Percentiles rank a stretch among this genome's conserved stretches.
These are phyloP conservation scores for Watsonalla cultraria DNA, from an alignment of 2,888 invertebrate species.

Conservation along the genomic window DNA sequence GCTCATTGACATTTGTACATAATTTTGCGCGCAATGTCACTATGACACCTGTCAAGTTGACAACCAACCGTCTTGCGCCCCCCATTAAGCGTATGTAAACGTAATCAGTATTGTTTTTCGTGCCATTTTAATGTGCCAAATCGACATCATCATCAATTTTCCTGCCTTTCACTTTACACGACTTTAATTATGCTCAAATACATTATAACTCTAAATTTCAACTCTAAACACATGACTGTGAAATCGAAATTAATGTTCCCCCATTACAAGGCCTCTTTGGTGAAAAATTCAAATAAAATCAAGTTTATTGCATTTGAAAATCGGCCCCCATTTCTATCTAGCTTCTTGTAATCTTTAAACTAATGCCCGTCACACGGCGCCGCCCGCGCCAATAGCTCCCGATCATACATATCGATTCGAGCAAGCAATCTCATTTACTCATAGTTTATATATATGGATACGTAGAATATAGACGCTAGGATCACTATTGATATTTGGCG, in stretches of 20 bases:
- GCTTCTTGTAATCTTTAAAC: neutral
- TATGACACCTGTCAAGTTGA: no score
- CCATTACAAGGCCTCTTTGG: no score
- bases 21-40: neutral
- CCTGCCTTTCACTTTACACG: neutral
- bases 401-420: constrained; percentile 67
- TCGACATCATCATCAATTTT: constrained; percentile 1
- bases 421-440: constrained; percentile 69
- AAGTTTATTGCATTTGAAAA: no score
- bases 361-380: constrained; percentile 40
- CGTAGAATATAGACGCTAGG: constrained; percentile 28
- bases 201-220: neutral
- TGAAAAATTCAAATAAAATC: no score
- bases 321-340: no score
- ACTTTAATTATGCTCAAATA: neutral
- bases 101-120: constrained; percentile 36
- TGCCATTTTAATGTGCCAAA: constrained; percentile 52
- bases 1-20: no score
- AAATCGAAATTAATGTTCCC: no score
- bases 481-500: constrained; percentile 14
- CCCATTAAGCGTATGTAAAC: neutral
- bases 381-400: constrained; percentile 42
- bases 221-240: no score
- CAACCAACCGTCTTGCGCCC: no score
- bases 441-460: constrained; percentile 57